Base-by-base conservation (phyloP, 1,140 invertebrate species). In the Galleria mellonella region DNA sequence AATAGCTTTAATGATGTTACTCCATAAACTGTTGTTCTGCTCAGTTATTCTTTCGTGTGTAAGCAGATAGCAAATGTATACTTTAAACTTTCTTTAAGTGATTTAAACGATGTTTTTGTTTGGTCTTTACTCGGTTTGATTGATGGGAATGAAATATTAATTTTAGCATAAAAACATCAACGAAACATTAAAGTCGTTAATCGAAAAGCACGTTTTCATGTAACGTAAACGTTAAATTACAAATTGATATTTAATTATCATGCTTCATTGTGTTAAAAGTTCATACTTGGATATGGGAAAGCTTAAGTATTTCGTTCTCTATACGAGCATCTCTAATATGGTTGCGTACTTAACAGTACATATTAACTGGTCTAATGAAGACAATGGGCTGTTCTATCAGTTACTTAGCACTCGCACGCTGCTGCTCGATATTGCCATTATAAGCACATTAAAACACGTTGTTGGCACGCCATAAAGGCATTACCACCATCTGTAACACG, bases 401-500 rank as follows among this genome's bases (percentile, higher is more conserved):
- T 82, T 81, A 81, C 62, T 79, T 75, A 73, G 63, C 64, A 64
- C 55, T 65, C 58, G 51, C 73, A 65, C 54, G 55, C 60, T 62
- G 53, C 55, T 51, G 55, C 53, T 64, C 67, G 66, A 69, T 71
- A 78, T 72, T 56, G 61, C 68, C 58, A 81, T 81, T 83, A 83
- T 81, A 83, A 79, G 53, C 57, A 60, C 76, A 81, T 83, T 82
- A 83, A 23, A 72, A 72, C 66, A 76, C 71, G 68, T 67, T 71
- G 65, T 55, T 63, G 59, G 69, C 79, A 83, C 77, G 79, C 75
- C 64, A 83, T 77, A 63, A 53, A 62, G 47, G 57, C 79, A 82
- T 83, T 83, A 82, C 75, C 52, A 64, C 44, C 62, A 62, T 65
- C 59, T 59, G 62, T 82, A 83, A 83, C 79, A 79, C 79, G 79